phyloP scores from a whole-genome alignment of 2,888 invertebrate genomes.

The Polymixis flavicincta region DNA sequence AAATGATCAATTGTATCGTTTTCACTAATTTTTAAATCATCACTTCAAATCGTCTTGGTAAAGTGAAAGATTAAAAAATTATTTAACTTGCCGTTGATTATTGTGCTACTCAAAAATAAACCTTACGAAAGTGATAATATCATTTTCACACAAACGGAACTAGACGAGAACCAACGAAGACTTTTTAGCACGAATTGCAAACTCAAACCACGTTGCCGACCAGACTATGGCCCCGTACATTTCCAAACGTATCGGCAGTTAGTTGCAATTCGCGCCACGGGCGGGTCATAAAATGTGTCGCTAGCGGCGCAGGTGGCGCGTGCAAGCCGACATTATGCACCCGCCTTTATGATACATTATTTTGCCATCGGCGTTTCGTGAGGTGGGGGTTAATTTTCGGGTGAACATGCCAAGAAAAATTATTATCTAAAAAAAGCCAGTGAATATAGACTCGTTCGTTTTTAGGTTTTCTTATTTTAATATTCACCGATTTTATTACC shows the following conservation, averaged over 20 bases:
- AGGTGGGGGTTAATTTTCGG: constrained; percentile 54
- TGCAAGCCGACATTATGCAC: constrained; percentile 73
- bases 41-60: background rate
- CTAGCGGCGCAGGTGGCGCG: constrained; percentile 80
- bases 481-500: background rate
- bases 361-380: constrained; percentile 62
- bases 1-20: background rate
- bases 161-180: background rate
- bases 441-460: background rate
- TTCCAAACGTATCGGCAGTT: constrained; percentile 73
- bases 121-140: background rate
- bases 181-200: constrained; percentile 6
- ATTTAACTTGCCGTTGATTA: background rate
- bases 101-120: background rate
- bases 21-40: background rate
- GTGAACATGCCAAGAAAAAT: constrained; percentile 41
- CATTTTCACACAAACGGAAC: background rate
- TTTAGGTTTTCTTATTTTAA: background rate
- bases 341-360: constrained; percentile 66
- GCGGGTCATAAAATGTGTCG: constrained; percentile 82
- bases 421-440: background rate
- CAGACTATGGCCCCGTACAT: constrained; percentile 65
- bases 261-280: constrained; percentile 86
- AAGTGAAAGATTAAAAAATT: background rate
- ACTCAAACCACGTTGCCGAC: constrained; percentile 23